These are phyloP conservation scores for Branchellion lobata DNA, from an alignment of 2,888 invertebrate genomes.

Conservation along the genomic window DNA sequence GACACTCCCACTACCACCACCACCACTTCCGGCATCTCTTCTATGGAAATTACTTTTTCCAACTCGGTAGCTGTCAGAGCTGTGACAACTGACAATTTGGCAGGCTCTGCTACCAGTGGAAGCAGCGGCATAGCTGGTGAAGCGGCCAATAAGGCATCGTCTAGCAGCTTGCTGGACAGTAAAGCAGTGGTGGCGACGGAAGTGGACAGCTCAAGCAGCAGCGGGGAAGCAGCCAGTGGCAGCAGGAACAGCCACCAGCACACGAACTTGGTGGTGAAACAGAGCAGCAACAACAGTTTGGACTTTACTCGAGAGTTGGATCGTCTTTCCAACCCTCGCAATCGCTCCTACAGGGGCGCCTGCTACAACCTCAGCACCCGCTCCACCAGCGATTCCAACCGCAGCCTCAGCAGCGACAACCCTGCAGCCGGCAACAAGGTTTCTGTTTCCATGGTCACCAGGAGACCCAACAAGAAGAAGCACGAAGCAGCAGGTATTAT, in stretches of 20 bases:
- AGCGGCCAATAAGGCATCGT: neutral
- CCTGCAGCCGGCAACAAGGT: neutral
- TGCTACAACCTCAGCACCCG: slow-evolving; percentile 15
- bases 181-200: neutral
- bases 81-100: neutral
- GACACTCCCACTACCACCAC: slow-evolving; percentile 42
- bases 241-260: slow-evolving; percentile 12
- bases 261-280: neutral
- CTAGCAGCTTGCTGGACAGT: neutral
- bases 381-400: slow-evolving; percentile 34
- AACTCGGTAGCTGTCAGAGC: slow-evolving; percentile 23
- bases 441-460: neutral
- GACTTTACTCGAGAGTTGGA: slow-evolving; percentile 33
- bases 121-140: slow-evolving; percentile 11
- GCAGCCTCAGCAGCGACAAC: slow-evolving; percentile 13
- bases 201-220: slow-evolving; percentile 19
- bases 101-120: neutral
- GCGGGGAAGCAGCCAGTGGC: slow-evolving; percentile 33
- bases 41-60: slow-evolving; percentile 46
- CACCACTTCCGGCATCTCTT: slow-evolving; percentile 47
- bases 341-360: slow-evolving; percentile 8
- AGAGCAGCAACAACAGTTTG: neutral
- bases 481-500: neutral
- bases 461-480: slow-evolving; percentile 40
- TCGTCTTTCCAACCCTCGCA: slow-evolving; percentile 30